Percentiles rank a stretch among this genome's conserved stretches.
Conservation (phyloP, 2,797 vertebrate genomes). For the Anguilla anguilla region DNA sequence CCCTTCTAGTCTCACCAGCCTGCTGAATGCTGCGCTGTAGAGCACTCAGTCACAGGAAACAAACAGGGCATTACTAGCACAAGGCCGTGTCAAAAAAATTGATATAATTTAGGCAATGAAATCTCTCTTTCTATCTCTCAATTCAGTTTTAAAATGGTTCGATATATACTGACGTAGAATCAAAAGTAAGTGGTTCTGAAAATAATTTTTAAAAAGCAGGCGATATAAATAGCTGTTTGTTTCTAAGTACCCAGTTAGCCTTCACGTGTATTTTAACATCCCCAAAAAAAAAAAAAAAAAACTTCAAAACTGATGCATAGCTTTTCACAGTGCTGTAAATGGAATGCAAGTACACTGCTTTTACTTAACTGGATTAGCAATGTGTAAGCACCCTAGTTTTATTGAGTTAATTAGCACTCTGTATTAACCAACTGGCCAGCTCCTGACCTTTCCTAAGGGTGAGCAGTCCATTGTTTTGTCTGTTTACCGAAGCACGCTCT, state of each 20-base stretch:
- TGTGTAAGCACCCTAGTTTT: neutral
- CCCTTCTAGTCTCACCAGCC: conserved; percentile 29
- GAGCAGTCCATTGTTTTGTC: conserved; percentile 44
- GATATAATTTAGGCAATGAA: neutral
- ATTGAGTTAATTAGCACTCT: conserved; percentile 22
- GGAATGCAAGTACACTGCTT: neutral
- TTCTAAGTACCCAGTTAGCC: neutral
- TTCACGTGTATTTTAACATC: neutral
- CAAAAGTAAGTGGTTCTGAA: neutral
- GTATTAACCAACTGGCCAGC: conserved; percentile 20
- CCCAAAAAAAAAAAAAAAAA: conserved; percentile 1
- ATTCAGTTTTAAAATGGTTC: neutral
- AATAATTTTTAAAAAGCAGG: neutral
- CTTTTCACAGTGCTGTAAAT: neutral
- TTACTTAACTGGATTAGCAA: neutral
- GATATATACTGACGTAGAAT: neutral
- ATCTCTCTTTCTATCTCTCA: too few species aligned
- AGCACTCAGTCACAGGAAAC: conserved; percentile 31
- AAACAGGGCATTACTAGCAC: conserved; percentile 34
- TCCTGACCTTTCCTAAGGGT: conserved; percentile 34
- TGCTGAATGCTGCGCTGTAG: conserved; percentile 42
- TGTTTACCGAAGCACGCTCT: conserved; percentile 39
- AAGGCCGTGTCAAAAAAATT: conserved; percentile 7
- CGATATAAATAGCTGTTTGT: neutral
- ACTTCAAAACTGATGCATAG: neutral